Evolutionary conservation across 1,140 invertebrate species (phyloP).

Genomic region (Brachionus rotundiformis): DNA sequence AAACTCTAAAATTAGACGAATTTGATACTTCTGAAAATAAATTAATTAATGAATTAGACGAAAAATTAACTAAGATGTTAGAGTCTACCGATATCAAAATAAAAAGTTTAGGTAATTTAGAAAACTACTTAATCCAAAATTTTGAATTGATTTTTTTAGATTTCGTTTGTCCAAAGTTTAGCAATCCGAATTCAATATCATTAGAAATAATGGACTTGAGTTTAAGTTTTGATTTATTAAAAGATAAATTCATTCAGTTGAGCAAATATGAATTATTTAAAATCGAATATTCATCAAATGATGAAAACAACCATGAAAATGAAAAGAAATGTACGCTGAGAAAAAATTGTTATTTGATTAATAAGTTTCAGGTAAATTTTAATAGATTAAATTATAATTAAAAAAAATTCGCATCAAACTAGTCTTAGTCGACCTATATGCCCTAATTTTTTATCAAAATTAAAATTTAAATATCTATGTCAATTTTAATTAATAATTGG

Average conservation of each 20-base stretch:
- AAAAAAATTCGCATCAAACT: background rate
- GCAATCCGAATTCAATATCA: background rate
- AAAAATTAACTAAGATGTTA: background rate
- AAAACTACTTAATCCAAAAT: background rate
- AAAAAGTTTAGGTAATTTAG: background rate
- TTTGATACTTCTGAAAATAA: background rate
- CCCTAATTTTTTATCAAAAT: slow-evolving; percentile 13
- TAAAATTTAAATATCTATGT: slow-evolving; percentile 7
- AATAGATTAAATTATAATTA: background rate
- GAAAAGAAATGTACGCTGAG: background rate
- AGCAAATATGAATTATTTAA: background rate
- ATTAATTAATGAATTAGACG: background rate
- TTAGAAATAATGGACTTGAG: background rate
- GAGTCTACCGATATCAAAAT: slow-evolving; percentile 3
- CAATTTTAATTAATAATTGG: slow-evolving; percentile 22
- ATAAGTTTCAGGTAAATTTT: slow-evolving; percentile 32
- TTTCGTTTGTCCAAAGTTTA: too few relatives aligned
- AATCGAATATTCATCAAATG: background rate
- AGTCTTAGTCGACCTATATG: slow-evolving; percentile 5
- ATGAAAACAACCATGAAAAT: background rate
- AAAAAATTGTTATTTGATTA: slow-evolving; percentile 12
- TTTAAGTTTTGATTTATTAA: background rate
- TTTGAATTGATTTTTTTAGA: background rate
- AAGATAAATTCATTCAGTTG: background rate
- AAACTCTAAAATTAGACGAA: too few relatives aligned